These are phyloP conservation scores for Lagria hirta DNA, from an alignment of 2,888 invertebrate species.

Conservation along the genomic window DNA sequence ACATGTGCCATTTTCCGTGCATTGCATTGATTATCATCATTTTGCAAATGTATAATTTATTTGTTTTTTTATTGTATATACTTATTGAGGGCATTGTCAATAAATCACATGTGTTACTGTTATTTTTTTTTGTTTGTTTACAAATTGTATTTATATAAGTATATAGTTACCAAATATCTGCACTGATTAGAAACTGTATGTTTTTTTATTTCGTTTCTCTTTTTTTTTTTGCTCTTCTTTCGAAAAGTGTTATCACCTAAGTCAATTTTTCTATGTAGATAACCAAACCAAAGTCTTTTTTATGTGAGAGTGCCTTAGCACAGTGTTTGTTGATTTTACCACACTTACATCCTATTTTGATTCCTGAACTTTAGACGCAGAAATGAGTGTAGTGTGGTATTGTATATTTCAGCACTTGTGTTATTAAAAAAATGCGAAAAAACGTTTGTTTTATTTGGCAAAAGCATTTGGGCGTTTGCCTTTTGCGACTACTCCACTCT, in stretches of 20 bases:
- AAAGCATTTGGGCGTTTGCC: no score
- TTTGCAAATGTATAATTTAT: constrained; percentile 10
- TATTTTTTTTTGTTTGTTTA: constrained; percentile 11
- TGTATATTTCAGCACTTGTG: constrained; percentile 24
- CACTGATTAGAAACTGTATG: constrained; percentile 15
- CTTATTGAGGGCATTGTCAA: constrained; percentile 20
- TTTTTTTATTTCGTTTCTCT: no score
- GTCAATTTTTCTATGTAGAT: constrained; percentile 25
- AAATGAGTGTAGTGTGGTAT: constrained; percentile 10
- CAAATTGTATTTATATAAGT: constrained; percentile 16
- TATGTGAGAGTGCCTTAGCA: constrained; percentile 25
- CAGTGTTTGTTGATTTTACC: constrained; percentile 22
- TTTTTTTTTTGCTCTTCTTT: no score
- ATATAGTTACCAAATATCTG: constrained; percentile 16
- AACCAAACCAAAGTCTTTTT: constrained; percentile 13
- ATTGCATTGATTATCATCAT: constrained; percentile 14
- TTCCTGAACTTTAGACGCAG: constrained; percentile 3
- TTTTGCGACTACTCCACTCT: no score
- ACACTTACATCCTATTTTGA: constrained; percentile 6
- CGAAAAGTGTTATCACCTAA: constrained; percentile 15
- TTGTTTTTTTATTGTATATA: constrained; percentile 13
- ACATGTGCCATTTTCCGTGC: no score
- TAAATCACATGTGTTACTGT: constrained; percentile 8
- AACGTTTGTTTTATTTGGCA: constrained; percentile 1
- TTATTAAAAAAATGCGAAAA: constrained; percentile 18